Percentiles rank a stretch among this genome's conserved stretches.
These are phyloP conservation scores for Aporophyla lueneburgensis DNA, from an alignment of 2,888 invertebrate genomes.

Conservation along the genomic window DNA sequence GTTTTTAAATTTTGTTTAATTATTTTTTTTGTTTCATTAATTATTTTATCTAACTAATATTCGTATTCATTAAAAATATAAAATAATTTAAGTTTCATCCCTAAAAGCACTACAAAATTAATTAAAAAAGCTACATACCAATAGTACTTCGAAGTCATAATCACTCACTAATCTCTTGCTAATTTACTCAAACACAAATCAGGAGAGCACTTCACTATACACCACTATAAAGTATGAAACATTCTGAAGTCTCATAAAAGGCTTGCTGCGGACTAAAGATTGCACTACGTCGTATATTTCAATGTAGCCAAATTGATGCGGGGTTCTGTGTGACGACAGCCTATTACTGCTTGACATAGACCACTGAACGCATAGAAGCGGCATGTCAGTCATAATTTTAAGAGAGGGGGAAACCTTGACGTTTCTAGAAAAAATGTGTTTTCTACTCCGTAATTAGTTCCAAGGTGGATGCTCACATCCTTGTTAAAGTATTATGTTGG, in stretches of 20 bases:
- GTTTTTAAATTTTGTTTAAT: background rate
- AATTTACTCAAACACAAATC: constrained; percentile 78
- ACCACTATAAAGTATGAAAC: constrained; percentile 44
- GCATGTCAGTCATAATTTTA: constrained; percentile 36
- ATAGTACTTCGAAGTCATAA: constrained; percentile 43
- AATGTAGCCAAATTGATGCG: constrained; percentile 52
- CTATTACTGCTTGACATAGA: constrained; percentile 68
- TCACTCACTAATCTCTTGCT: constrained; percentile 68
- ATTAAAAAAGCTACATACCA: constrained; percentile 58
- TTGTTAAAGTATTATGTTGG: constrained; percentile 47
- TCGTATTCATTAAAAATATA: too few relatives aligned
- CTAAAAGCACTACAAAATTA: background rate
- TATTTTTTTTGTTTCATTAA: too few relatives aligned
- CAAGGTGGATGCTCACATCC: constrained; percentile 61
- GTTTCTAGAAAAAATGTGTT: constrained; percentile 49
- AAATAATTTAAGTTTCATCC: too few relatives aligned
- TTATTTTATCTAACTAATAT: too few relatives aligned
- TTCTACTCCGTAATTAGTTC: constrained; percentile 61
- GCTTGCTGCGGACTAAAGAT: constrained; percentile 47
- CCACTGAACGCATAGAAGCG: constrained; percentile 67
- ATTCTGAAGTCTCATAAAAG: constrained; percentile 48
- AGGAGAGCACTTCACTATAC: constrained; percentile 72
- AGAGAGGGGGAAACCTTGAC: constrained; percentile 63
- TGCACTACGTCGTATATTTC: constrained; percentile 34
- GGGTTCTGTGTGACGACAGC: constrained; percentile 55